These are phyloP conservation scores for Apodemus agrarius DNA, from an alignment of 2,797 vertebrate species.

Conservation along the genomic window DNA sequence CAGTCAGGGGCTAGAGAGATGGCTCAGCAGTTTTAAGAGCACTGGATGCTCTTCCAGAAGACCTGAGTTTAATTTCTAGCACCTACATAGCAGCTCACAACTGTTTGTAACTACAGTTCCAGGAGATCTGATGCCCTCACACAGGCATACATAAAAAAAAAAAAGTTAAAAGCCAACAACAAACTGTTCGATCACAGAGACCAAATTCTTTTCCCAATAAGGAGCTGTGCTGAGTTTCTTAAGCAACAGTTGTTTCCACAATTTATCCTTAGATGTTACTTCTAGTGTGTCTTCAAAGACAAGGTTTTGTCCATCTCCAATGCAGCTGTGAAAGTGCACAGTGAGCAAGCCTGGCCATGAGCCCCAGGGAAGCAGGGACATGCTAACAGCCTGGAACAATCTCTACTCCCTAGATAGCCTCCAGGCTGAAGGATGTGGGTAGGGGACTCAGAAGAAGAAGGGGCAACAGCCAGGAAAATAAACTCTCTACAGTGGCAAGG, in stretches of 20 bases:
- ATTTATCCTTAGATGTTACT: not conserved
- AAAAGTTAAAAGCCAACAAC: not conserved
- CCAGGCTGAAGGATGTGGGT: not conserved
- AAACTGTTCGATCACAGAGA: not conserved
- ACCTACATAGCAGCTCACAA: not conserved
- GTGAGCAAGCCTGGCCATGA: not conserved
- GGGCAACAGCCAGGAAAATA: not conserved
- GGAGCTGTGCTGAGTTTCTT: not conserved
- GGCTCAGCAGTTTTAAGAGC: not conserved
- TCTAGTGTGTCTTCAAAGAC: not conserved
- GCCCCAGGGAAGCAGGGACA: not conserved
- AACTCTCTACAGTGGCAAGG: not conserved
- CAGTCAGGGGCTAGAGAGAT: not conserved
- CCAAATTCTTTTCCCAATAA: slow-evolving; percentile 21
- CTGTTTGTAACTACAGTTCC: not conserved
- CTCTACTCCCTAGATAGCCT: fast-evolving
- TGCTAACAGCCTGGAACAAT: not conserved
- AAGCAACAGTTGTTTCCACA: not conserved
- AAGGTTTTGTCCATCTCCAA: not conserved
- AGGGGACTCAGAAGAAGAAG: not conserved
- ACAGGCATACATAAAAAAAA: not conserved
- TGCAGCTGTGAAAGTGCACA: not conserved
- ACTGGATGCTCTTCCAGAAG: not conserved
- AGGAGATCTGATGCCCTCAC: not conserved
- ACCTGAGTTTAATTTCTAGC: not conserved